A percentile compares a stretch with the other conserved stretches of the same genome.
phyloP scores from a whole-genome alignment of 1,140 invertebrate species.

The Leptinotarsa defecta region DNA sequence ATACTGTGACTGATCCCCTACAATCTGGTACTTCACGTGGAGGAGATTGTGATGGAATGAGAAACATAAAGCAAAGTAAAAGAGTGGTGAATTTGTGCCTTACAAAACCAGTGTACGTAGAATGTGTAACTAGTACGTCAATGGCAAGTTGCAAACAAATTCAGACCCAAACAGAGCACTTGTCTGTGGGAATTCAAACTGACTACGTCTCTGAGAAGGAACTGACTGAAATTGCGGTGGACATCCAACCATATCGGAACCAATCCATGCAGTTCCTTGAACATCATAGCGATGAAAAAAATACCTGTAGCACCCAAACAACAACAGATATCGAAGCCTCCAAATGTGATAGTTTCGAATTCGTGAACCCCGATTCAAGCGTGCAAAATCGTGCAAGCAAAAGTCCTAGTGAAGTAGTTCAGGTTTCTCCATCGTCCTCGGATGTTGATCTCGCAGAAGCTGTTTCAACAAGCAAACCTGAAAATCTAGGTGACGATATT shows the following conservation, averaged over 20 bases:
- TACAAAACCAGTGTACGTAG: slow-evolving; percentile 44
- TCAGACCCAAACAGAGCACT: slow-evolving; percentile 35
- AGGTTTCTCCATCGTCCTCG: not conserved
- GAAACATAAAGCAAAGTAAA: not conserved
- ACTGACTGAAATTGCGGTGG: not conserved
- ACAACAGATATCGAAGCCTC: slow-evolving; percentile 4
- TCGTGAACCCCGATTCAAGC: slow-evolving; percentile 23
- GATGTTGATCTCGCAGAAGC: not conserved
- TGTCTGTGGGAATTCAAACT: slow-evolving; percentile 43
- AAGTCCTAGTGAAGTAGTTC: slow-evolving; percentile 1
- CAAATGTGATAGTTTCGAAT: slow-evolving; percentile 49
- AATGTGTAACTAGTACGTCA: slow-evolving; percentile 36
- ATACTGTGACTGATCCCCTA: not conserved
- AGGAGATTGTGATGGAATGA: not conserved
- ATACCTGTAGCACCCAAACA: not conserved
- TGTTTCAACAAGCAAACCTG: not conserved
- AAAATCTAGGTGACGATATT: slow-evolving; percentile 33
- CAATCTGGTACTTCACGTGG: not conserved
- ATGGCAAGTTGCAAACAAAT: not conserved
- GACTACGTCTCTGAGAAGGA: slow-evolving; percentile 10
- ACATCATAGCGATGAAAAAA: slow-evolving; percentile 26
- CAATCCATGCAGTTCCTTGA: slow-evolving; percentile 15
- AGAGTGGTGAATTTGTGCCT: slow-evolving; percentile 42
- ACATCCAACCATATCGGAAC: slow-evolving; percentile 9
- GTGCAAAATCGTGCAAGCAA: not conserved